Base-by-base conservation (phyloP, 2,888 invertebrate species). In the Caenorhabditis japonica region DNA sequence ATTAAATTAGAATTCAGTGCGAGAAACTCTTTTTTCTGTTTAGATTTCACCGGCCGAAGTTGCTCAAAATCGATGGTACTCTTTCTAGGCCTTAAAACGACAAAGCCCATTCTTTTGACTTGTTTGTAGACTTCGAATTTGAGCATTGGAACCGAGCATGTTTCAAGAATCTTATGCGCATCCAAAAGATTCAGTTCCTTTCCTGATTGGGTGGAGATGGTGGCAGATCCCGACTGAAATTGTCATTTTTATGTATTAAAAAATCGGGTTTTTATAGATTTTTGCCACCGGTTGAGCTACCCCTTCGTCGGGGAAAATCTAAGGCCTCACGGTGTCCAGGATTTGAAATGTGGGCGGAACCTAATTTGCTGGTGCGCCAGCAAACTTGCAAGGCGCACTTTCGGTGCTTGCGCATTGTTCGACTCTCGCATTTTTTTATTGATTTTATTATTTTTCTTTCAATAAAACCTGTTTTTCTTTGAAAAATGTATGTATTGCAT, bases 31-130 rank as follows among this genome's bases (percentile, higher is more conserved):
- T 41, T 33, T 4, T n/a, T 27, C 5, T 34, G 15, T 15, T 1
- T 13, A 2, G 1, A 7, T 15, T 59, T 51, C 23, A 59, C 41
- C 1, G 38, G 38, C 10, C 44, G 43, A 4, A 46, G 5, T 15
- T 23, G 17, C 13, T 68, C 68, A 13, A 39, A 46, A 12, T 59
- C 43, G 10, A 68, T 58, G 27, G 56, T 73, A 10, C 34, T 30
- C 52, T 58, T 53, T 74, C 75, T 74, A 2, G 81, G 81, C 41
- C 81, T 46, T 10, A 76, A 34, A 15, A 79, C 73, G 30, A 79
- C 76, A 13, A 79, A 53, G 8, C 81, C 81, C 0, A 70, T 73
- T 8, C 58, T 25, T 52, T 77, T 79, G 10, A 79, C 49, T 4
- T 68, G 55, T 15, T 55, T 55, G 39, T 75, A 79, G n/a, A 55